Conservation (phyloP, 2,888 invertebrate genomes). For the Erannis defoliaria region DNA sequence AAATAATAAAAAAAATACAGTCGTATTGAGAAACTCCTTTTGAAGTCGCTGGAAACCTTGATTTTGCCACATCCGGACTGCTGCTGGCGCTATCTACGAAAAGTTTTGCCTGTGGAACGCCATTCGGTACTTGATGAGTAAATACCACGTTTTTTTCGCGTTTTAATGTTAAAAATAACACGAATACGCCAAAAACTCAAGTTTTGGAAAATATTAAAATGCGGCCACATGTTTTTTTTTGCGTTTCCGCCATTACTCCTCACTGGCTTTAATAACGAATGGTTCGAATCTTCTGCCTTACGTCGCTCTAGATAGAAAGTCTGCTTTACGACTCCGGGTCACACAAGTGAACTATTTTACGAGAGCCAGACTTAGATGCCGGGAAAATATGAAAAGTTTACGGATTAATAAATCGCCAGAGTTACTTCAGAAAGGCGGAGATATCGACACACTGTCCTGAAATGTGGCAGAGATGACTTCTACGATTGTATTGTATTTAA, state of each 20-base stretch:
- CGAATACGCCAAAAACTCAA: too few species aligned
- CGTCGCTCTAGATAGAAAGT: slow-evolving; percentile 28
- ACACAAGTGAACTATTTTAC: slow-evolving; percentile 44
- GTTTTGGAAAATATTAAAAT: too few species aligned
- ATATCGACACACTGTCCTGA: background rate
- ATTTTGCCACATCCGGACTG: too few species aligned
- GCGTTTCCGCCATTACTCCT: background rate
- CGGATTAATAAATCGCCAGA: slow-evolving; percentile 38
- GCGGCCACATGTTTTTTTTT: too few species aligned
- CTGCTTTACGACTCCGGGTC: slow-evolving; percentile 48
- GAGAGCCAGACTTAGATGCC: slow-evolving; percentile 36
- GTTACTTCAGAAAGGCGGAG: background rate
- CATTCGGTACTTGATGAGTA: too few species aligned
- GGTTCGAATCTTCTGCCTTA: slow-evolving; percentile 16
- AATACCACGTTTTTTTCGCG: too few species aligned
- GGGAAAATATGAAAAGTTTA: slow-evolving; percentile 41
- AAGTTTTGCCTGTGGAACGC: too few species aligned
- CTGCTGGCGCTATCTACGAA: too few species aligned
- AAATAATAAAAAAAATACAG: too few species aligned
- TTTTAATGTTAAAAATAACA: too few species aligned
- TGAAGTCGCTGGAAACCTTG: too few species aligned
- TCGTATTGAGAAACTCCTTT: too few species aligned
- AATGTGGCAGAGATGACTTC: background rate
- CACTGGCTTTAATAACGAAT: background rate
- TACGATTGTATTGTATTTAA: background rate